Percentiles rank a stretch among this genome's conserved stretches.
phyloP scores from a whole-genome alignment of 1,140 invertebrate species.

The Hermetia illucens region DNA sequence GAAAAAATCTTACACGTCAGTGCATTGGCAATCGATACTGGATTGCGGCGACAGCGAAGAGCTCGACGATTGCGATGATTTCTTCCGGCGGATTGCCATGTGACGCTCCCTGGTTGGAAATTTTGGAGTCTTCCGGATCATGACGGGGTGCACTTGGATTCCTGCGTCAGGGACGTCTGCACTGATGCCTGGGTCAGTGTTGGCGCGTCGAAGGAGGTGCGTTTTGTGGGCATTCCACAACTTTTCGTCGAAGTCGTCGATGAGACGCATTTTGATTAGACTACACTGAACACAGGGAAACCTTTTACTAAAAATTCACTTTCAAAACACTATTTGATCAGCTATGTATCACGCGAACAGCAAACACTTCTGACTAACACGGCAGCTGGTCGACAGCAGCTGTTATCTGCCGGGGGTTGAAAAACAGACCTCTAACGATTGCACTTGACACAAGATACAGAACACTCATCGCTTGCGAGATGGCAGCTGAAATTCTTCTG shows the following conservation, averaged over 20 bases:
- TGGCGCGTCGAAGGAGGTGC: neutral
- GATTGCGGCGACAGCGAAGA: neutral
- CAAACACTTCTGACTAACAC: no score
- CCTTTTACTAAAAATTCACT: no score
- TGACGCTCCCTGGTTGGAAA: conserved; percentile 53
- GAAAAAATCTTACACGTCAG: neutral
- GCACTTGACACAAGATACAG: no score
- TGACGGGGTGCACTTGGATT: conserved; percentile 32
- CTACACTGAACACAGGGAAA: no score
- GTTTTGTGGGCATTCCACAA: neutral
- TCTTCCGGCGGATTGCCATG: conserved; percentile 42
- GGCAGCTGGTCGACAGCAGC: no score
- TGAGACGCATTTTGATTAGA: neutral
- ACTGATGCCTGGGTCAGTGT: neutral
- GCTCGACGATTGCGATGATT: conserved; percentile 13
- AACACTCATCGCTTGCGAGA: no score
- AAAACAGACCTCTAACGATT: no score
- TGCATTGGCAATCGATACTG: neutral
- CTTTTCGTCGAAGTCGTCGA: neutral
- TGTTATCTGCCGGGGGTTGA: no score
- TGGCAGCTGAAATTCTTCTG: no score
- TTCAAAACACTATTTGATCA: no score
- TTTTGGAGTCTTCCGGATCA: conserved; percentile 42
- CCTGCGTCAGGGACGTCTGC: neutral
- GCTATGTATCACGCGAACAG: no score